A percentile compares a stretch with the other conserved stretches of the same genome.
These are phyloP conservation scores for Rattus norvegicus DNA, from an alignment of 2,113 vertebrate genomes.

Conservation along the genomic window GRCr8 NC_086021.1:161451501-161452000, in stretches of 20 bases:
- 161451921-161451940: background rate
- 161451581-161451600: no score
- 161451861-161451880: background rate
- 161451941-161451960: background rate
- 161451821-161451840: background rate
- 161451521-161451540: slow-evolving; percentile 4
- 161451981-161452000: background rate
- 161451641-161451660: no score
- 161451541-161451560: background rate
- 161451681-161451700: background rate
- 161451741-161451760: background rate
- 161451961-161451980: background rate
- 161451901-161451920: background rate
- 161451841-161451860: background rate
- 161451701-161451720: background rate
- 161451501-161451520: background rate
- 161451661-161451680: background rate
- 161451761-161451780: no score
- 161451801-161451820: background rate
- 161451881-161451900: background rate
- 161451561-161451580: background rate
- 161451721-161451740: background rate
- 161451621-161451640: background rate
- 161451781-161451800: background rate
- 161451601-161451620: background rate